Evolutionary conservation across 2,113 vertebrate genomes (phyloP).

Genomic region (Trogon melanurus): DNA sequence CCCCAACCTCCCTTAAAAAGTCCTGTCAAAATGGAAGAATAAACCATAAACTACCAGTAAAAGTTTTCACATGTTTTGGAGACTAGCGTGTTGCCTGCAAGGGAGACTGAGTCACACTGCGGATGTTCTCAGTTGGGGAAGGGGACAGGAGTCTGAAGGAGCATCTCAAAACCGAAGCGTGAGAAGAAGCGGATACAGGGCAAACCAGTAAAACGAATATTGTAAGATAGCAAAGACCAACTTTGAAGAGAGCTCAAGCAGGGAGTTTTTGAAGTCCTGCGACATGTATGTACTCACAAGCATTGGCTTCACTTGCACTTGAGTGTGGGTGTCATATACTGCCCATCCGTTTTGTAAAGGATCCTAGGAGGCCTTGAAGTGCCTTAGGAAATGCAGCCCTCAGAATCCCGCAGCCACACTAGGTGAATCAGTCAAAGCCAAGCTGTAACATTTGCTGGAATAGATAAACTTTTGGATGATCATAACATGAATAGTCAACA

Average conservation of each 20-base stretch:
- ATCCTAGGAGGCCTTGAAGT: background rate
- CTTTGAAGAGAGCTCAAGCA: background rate
- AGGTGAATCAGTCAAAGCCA: background rate
- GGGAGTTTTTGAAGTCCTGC: background rate
- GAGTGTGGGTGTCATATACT: background rate
- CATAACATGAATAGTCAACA: background rate
- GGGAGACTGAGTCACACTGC: background rate
- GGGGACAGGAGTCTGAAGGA: background rate
- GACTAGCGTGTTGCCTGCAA: background rate
- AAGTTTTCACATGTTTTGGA: background rate
- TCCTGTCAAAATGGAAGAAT: background rate
- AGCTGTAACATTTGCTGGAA: background rate
- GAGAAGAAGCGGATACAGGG: background rate
- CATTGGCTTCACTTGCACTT: background rate
- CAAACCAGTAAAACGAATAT: background rate
- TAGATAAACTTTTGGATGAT: background rate
- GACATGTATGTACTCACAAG: accelerated
- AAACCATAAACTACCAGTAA: background rate
- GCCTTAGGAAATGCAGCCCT: accelerated
- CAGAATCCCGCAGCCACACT: background rate
- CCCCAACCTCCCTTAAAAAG: background rate
- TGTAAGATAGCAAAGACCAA: background rate
- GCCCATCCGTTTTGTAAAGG: background rate
- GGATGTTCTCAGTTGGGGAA: background rate
- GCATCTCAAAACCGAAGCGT: background rate